Base-by-base conservation (phyloP, 2,113 vertebrate species). In the Gymnorhina tibicen region DNA sequence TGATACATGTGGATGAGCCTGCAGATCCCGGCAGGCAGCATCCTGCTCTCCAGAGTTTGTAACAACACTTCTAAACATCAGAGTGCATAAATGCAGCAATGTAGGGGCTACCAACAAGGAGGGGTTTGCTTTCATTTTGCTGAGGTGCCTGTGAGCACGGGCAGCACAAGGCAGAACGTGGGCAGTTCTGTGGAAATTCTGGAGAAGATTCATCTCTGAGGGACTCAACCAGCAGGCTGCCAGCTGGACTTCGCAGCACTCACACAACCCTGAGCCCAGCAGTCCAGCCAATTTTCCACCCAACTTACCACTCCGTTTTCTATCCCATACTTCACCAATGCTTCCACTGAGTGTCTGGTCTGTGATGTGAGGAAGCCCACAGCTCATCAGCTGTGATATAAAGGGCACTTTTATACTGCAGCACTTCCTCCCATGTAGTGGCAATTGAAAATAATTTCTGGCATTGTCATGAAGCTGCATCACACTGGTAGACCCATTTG, bases 1-100 rank as follows among this genome's bases (percentile, higher is more conserved):
- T 0, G 1, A 41, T 7, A 35, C 41, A 20, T 1, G 2, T 1
- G 4, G 26, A 26, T 5, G 6, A 27, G 41, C 28, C 41, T 73
- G 56, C 28, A 53, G n/a, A 13, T 49, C 44, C 27, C 0, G 0
- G 28, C 56, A 75, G 26, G 53, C 56, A 64, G 24, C 41, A 64
- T 41, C 49, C 44, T 72, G 26, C 62, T 75, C 44, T 33, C 37
- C 37, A 53, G 44, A 8, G 8, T 50, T 76, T 73, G 41, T 19
- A 75, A 46, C 28, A 58, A 30, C 67, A 37, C 10, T 74, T 60
- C 15, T 53, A 26, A 50, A 80, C 74, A 13, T 24, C 53, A 53
- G 37, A 14, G 35, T 21, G 18, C 28, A 55, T 28, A 62, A 85
- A 55, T 9, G 16, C 27, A 66, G 11, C 55, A 53, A 42, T 0